A percentile compares a stretch with the other conserved stretches of the same genome.
These are phyloP conservation scores for Vanessa cardui DNA, from an alignment of 2,888 invertebrate species.

Conservation along the genomic window DNA sequence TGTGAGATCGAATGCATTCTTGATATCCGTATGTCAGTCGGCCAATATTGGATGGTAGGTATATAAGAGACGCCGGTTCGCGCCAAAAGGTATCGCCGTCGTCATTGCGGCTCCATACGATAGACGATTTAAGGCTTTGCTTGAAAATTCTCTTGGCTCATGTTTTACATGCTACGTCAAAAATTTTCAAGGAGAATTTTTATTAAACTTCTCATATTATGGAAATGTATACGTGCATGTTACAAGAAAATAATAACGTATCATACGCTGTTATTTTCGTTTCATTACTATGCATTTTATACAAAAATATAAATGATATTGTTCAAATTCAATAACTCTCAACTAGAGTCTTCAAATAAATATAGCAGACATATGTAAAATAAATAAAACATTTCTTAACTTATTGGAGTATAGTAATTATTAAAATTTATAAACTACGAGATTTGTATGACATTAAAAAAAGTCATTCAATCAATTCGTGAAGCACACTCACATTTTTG, in stretches of 20 bases:
- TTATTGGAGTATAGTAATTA: too few species aligned
- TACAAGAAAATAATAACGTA: not conserved
- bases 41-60: slow-evolving; percentile 53
- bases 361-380: too few species aligned
- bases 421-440: too few species aligned
- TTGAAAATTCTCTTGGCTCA: slow-evolving; percentile 53
- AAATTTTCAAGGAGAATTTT: slow-evolving; percentile 32
- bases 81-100: slow-evolving; percentile 46
- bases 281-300: not conserved
- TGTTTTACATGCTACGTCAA: slow-evolving; percentile 39
- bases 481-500: too few species aligned
- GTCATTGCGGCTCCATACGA: slow-evolving; percentile 45
- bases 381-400: too few species aligned
- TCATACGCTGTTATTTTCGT: not conserved
- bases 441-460: too few species aligned
- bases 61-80: slow-evolving; percentile 46
- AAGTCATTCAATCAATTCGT: too few species aligned
- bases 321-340: too few species aligned
- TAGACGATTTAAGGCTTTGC: slow-evolving; percentile 49
- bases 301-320: too few species aligned
- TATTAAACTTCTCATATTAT: slow-evolving; percentile 23
- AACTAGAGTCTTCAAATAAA: too few species aligned
- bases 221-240: not conserved
- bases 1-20: slow-evolving; percentile 18
- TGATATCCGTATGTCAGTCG: slow-evolving; percentile 45